phyloP scores from a whole-genome alignment of 2,888 invertebrate genomes.

The Catotricha subobsoleta region DNA sequence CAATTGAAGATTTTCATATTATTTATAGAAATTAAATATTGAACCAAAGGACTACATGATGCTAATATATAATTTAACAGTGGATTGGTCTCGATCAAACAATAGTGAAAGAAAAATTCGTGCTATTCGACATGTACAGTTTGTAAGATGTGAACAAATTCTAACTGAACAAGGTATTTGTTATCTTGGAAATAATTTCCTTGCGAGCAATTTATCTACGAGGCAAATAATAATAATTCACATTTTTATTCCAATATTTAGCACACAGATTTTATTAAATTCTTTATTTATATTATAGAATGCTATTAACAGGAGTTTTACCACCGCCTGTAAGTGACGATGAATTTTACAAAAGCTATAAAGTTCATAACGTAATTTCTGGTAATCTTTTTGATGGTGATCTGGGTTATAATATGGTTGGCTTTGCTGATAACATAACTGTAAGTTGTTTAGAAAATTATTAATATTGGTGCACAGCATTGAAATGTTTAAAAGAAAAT shows the following conservation, averaged over 20 bases:
- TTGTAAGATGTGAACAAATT: slow-evolving; percentile 18
- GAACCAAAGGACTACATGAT: slow-evolving; percentile 23
- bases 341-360: slow-evolving; percentile 3
- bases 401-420: slow-evolving; percentile 19
- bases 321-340: background rate
- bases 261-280: background rate
- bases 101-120: slow-evolving; percentile 14
- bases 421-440: slow-evolving; percentile 15
- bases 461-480: no score
- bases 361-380: slow-evolving; percentile 11
- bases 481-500: no score
- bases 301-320: background rate
- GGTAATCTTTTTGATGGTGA: slow-evolving; percentile 21
- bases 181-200: slow-evolving; percentile 20
- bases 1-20: background rate
- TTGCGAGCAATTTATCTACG: slow-evolving; percentile 19
- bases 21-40: slow-evolving; percentile 15
- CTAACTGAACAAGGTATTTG: slow-evolving; percentile 28
- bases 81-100: slow-evolving; percentile 11
- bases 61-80: slow-evolving; percentile 25
- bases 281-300: background rate
- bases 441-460: background rate
- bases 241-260: background rate
- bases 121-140: slow-evolving; percentile 15
- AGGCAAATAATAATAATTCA: slow-evolving; percentile 15